Percentiles rank a stretch among this genome's conserved stretches.
Conservation (phyloP, 1,140 invertebrate genomes). For the Leptopilina clavipes region DNA sequence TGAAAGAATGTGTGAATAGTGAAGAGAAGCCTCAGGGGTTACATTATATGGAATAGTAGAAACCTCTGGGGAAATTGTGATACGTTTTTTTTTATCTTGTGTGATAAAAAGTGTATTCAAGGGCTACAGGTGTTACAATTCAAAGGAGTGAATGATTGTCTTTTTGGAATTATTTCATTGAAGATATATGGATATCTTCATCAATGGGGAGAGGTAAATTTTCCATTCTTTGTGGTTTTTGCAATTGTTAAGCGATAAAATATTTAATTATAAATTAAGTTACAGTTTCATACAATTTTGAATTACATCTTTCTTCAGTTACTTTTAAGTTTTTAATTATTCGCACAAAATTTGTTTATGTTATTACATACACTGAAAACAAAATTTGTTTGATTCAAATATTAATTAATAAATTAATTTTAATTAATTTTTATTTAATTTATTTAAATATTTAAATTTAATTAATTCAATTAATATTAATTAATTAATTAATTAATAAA, state of each 20-base stretch:
- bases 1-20: neutral
- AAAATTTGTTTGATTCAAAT: no score
- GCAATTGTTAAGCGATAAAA: no score
- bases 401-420: no score
- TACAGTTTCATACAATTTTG: no score
- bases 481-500: no score
- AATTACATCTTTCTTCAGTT: no score
- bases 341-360: no score
- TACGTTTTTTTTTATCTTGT: neutral
- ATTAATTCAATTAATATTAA: no score
- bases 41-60: neutral
- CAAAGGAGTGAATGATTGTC: neutral
- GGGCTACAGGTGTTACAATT: neutral
- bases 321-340: no score
- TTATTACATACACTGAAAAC: no score
- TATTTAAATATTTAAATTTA: neutral
- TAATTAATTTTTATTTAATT: neutral
- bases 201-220: neutral
- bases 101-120: neutral
- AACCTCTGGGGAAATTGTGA: conserved; percentile 2
- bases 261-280: no score
- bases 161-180: conserved; percentile 11
- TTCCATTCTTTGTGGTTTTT: neutral
- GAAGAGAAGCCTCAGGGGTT: conserved; percentile 7
- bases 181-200: conserved; percentile 3